A percentile compares a stretch with the other conserved stretches of the same genome.
Evolutionary conservation across 2,888 invertebrate genomes (phyloP).

Genomic region (Habroteleia sp.): DNA sequence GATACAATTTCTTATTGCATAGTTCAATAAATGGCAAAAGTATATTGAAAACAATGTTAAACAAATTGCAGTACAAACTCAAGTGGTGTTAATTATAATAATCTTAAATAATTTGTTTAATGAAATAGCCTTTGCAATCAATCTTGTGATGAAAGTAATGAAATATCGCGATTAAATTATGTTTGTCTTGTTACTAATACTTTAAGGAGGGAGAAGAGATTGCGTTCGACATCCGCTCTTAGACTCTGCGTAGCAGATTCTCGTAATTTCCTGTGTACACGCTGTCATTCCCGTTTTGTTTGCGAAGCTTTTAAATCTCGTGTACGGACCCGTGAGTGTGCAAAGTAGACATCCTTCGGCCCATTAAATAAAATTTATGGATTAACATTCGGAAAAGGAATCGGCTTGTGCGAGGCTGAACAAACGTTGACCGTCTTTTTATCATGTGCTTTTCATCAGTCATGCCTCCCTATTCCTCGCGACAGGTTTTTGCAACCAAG

Average conservation of each 20-base stretch:
- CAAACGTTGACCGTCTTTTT: slow-evolving; percentile 32
- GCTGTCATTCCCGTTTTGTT: slow-evolving; percentile 51
- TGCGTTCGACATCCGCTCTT: slow-evolving; percentile 27
- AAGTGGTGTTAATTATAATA: no score
- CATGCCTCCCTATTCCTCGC: slow-evolving; percentile 21
- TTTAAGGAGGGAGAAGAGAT: slow-evolving; percentile 14
- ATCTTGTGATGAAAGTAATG: no score
- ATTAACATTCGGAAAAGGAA: slow-evolving; percentile 57
- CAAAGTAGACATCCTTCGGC: slow-evolving; percentile 39
- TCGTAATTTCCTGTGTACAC: slow-evolving; percentile 58
- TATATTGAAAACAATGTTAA: no score
- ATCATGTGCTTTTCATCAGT: not conserved
- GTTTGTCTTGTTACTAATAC: no score
- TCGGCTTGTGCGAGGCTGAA: slow-evolving; percentile 33
- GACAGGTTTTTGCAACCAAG: slow-evolving; percentile 12
- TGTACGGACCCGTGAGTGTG: slow-evolving; percentile 29
- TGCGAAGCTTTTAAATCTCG: slow-evolving; percentile 64
- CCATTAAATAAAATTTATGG: slow-evolving; percentile 49
- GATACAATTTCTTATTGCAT: no score
- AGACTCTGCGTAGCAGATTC: slow-evolving; percentile 23
- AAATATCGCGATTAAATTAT: no score
- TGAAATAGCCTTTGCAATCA: no score
- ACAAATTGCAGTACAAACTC: no score
- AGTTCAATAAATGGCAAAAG: no score
- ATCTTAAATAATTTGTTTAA: no score